A percentile compares a stretch with the other conserved stretches of the same genome.
phyloP scores from a whole-genome alignment of 2,888 invertebrate species.

The Drosophila borborema region DNA sequence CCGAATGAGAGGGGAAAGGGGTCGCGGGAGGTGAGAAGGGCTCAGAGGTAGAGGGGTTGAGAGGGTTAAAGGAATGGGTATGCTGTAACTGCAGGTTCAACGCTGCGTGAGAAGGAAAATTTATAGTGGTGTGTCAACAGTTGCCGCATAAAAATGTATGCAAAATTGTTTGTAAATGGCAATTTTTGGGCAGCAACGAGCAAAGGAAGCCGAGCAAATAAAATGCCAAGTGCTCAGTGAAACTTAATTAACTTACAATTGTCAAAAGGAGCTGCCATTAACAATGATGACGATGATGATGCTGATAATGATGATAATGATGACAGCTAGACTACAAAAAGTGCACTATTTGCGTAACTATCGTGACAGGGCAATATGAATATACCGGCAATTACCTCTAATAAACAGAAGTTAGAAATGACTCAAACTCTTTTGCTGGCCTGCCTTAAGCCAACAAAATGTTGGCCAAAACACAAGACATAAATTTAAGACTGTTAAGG shows the following conservation, averaged over 20 bases:
- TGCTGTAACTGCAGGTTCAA: slow-evolving; percentile 31
- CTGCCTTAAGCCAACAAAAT: not conserved
- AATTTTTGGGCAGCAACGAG: slow-evolving; percentile 45
- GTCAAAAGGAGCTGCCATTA: slow-evolving; percentile 12
- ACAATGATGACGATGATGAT: slow-evolving; percentile 2
- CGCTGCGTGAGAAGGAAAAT: slow-evolving; percentile 52
- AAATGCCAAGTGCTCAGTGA: slow-evolving; percentile 24
- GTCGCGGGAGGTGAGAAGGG: not conserved
- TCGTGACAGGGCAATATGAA: not conserved
- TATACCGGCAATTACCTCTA: not conserved
- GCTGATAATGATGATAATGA: not conserved
- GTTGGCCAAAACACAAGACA: not conserved
- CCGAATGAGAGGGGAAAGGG: not conserved
- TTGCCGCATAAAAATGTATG: slow-evolving; percentile 74
- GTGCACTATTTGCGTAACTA: not conserved
- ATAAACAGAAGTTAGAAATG: not conserved
- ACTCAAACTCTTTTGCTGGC: not conserved
- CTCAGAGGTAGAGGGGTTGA: too few relatives aligned
- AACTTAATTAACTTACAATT: slow-evolving; percentile 36
- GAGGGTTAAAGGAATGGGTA: not conserved
- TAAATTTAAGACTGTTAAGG: not conserved
- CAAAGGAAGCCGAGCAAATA: slow-evolving; percentile 8
- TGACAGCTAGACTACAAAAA: slow-evolving; percentile 8
- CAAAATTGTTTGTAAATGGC: slow-evolving; percentile 79
- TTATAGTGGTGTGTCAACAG: slow-evolving; percentile 77